Conservation (phyloP, 2,888 invertebrate species). For the Ochropleura plecta region DNA sequence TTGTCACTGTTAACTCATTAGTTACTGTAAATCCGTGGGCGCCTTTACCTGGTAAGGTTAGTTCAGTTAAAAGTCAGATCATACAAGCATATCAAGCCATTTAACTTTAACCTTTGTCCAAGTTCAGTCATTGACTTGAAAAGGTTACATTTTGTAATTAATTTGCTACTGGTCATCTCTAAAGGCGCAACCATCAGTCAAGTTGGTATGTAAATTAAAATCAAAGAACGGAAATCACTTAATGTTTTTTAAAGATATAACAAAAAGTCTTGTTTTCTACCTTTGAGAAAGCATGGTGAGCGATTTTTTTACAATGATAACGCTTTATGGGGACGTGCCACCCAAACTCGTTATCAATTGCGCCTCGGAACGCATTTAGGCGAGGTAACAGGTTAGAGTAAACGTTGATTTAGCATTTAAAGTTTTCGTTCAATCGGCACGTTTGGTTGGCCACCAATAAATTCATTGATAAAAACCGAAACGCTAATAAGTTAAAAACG, state of each 20-base stretch:
- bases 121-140: background rate
- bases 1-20: slow-evolving; percentile 51
- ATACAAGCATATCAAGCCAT: background rate
- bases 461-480: slow-evolving; percentile 85
- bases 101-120: background rate
- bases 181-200: slow-evolving; percentile 26
- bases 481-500: slow-evolving; percentile 82
- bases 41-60: slow-evolving; percentile 11
- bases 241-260: slow-evolving; percentile 77
- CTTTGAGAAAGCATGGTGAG: slow-evolving; percentile 64
- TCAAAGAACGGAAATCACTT: slow-evolving; percentile 75
- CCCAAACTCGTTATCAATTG: slow-evolving; percentile 86
- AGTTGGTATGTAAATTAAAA: slow-evolving; percentile 70
- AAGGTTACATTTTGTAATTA: slow-evolving; percentile 11
- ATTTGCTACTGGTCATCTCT: slow-evolving; percentile 34
- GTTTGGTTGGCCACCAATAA: slow-evolving; percentile 82
- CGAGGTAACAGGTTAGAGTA: slow-evolving; percentile 80
- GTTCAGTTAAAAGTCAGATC: slow-evolving; percentile 23
- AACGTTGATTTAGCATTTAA: slow-evolving; percentile 84
- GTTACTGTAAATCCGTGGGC: slow-evolving; percentile 22
- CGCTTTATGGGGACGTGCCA: slow-evolving; percentile 81
- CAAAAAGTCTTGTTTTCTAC: slow-evolving; percentile 72
- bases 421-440: slow-evolving; percentile 78
- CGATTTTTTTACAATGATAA: slow-evolving; percentile 76
- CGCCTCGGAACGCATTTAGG: slow-evolving; percentile 83